These are phyloP conservation scores for Tethea ocularis DNA, from an alignment of 2,888 invertebrate genomes.

Conservation along the genomic window DNA sequence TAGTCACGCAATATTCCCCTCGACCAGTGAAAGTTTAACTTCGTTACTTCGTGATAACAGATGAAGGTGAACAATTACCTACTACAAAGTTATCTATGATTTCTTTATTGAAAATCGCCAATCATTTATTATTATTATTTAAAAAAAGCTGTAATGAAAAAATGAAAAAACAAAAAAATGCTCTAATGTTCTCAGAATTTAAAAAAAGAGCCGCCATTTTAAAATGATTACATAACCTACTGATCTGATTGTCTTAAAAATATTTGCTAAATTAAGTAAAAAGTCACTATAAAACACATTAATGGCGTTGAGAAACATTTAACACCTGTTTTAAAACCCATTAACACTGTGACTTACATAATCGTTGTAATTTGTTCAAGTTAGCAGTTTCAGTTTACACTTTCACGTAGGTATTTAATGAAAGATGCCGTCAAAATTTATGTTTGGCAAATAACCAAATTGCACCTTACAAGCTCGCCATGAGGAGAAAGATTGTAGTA, in stretches of 20 bases:
- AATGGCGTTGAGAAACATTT: neutral
- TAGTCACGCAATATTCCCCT: slow-evolving; percentile 45
- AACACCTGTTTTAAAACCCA: neutral
- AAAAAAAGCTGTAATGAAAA: too few relatives aligned
- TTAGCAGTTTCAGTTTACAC: slow-evolving; percentile 54
- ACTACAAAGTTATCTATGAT: too few relatives aligned
- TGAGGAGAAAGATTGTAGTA: too few relatives aligned
- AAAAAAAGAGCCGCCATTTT: too few relatives aligned
- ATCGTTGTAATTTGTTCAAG: slow-evolving; percentile 24
- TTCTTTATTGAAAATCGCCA: too few relatives aligned
- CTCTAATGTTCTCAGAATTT: too few relatives aligned
- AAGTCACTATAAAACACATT: too few relatives aligned
- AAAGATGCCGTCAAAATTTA: slow-evolving; percentile 53
- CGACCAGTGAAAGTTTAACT: slow-evolving; percentile 24
- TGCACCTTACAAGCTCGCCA: slow-evolving; percentile 21
- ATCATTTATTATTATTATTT: too few relatives aligned
- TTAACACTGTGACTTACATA: neutral
- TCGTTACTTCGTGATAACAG: slow-evolving; percentile 11
- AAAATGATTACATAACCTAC: too few relatives aligned
- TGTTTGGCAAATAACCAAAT: slow-evolving; percentile 58
- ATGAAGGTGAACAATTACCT: neutral
- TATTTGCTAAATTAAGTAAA: too few relatives aligned
- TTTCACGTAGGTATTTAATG: slow-evolving; percentile 41
- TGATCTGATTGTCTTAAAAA: too few relatives aligned
- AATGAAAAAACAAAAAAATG: too few relatives aligned